Evolutionary conservation across 2,797 vertebrate genomes (phyloP).

Genomic region (Danio kyathit): DNA sequence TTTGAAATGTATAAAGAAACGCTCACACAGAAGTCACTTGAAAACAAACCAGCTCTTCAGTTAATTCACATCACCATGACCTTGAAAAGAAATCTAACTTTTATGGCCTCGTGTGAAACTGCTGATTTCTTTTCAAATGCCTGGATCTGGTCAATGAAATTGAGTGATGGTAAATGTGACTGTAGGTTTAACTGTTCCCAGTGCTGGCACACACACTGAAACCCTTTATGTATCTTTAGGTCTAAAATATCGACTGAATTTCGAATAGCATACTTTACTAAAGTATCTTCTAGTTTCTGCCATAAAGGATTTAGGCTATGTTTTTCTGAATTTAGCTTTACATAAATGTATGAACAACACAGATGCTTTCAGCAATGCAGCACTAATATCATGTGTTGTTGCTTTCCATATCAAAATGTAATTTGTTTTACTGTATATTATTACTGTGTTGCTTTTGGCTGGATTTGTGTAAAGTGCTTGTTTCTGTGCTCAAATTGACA

Average conservation of each 20-base stretch:
- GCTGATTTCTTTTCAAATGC: too few species aligned
- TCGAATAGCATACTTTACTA: background rate
- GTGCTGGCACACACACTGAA: background rate
- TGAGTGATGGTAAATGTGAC: too few species aligned
- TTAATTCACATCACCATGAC: too few species aligned
- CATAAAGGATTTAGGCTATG: background rate
- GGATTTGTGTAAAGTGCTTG: background rate
- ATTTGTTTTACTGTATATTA: background rate
- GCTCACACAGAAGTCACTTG: too few species aligned
- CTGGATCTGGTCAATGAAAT: too few species aligned
- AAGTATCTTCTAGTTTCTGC: background rate
- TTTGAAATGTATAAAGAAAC: too few species aligned
- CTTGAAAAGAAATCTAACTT: too few species aligned
- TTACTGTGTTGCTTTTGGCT: slow-evolving; percentile 23
- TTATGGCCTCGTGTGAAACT: too few species aligned
- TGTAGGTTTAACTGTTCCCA: too few species aligned
- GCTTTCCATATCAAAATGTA: background rate
- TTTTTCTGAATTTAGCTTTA: background rate
- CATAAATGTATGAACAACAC: background rate
- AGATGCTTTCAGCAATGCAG: background rate
- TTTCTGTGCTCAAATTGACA: background rate
- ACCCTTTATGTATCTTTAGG: background rate
- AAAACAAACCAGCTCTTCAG: too few species aligned
- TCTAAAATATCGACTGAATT: background rate
- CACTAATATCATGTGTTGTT: slow-evolving; percentile 32